Conservation (phyloP, 2,797 vertebrate genomes). For the Cossypha dichroa region DNA sequence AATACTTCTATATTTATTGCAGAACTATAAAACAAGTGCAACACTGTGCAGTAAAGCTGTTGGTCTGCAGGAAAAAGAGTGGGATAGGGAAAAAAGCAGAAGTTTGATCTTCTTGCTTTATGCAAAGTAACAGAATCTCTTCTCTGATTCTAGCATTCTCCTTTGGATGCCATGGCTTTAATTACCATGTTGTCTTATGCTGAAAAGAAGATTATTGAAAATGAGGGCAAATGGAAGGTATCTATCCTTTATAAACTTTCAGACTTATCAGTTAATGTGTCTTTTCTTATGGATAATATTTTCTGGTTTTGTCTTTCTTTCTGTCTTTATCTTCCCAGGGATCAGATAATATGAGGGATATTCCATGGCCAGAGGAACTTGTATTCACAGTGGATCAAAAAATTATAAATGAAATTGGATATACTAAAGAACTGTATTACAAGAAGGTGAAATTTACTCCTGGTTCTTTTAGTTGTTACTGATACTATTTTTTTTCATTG, state of each 20-base stretch:
- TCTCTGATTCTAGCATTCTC: constrained; percentile 85
- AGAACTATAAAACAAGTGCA: neutral
- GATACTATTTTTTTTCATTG: neutral
- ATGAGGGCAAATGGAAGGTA: constrained; percentile 93
- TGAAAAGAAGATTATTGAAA: constrained; percentile 84
- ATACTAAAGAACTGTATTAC: constrained; percentile 83
- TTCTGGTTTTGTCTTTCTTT: neutral
- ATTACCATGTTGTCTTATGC: constrained; percentile 81
- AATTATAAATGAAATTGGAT: constrained; percentile 75
- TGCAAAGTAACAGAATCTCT: neutral
- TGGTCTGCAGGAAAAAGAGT: neutral
- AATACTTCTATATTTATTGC: neutral
- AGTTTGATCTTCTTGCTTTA: neutral
- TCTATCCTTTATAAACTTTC: neutral
- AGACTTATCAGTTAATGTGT: neutral
- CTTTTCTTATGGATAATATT: neutral
- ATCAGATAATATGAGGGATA: constrained; percentile 78
- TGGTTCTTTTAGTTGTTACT: neutral
- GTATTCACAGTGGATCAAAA: constrained; percentile 88
- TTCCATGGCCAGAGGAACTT: constrained; percentile 86
- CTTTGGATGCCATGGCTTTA: constrained; percentile 91
- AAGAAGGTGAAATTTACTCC: constrained; percentile 75
- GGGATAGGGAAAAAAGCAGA: neutral
- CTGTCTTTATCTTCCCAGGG: constrained; percentile 72
- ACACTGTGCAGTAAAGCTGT: neutral